Conservation (phyloP, 2,888 invertebrate species). For the Rhingia campestris region DNA sequence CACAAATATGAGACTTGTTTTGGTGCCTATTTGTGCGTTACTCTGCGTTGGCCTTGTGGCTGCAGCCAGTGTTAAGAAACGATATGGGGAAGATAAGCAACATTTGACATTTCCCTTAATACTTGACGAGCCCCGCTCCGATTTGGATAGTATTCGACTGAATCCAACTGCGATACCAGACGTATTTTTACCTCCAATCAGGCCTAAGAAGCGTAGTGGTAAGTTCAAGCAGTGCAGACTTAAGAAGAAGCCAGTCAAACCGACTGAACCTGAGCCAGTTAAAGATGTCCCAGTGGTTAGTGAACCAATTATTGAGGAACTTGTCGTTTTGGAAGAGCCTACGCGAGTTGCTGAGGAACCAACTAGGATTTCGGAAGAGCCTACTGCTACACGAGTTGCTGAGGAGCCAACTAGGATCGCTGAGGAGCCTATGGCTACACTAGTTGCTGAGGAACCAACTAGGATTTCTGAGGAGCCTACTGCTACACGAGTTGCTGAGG, state of each 20-base stretch:
- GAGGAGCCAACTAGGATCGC: background rate
- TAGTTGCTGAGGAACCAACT: too few relatives aligned
- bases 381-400: background rate
- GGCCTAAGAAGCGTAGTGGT: background rate
- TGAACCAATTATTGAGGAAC: slow-evolving; percentile 12
- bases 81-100: background rate
- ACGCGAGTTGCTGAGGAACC: background rate
- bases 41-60: slow-evolving; percentile 45
- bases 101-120: background rate
- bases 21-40: slow-evolving; percentile 63
- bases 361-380: background rate
- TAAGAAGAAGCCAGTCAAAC: slow-evolving; percentile 17
- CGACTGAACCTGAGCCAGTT: background rate
- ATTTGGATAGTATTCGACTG: background rate
- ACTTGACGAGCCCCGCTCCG: background rate
- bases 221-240: slow-evolving; percentile 33
- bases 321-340: background rate
- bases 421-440: too few relatives aligned
- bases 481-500: too few relatives aligned
- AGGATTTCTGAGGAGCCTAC: too few relatives aligned
- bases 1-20: slow-evolving; percentile 57
- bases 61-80: slow-evolving; percentile 43
- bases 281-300: background rate
- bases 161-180: slow-evolving; percentile 5
- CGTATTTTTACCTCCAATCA: background rate